Conservation (phyloP, 2,797 vertebrate species). For the Tauraco hartlaubi region DNA sequence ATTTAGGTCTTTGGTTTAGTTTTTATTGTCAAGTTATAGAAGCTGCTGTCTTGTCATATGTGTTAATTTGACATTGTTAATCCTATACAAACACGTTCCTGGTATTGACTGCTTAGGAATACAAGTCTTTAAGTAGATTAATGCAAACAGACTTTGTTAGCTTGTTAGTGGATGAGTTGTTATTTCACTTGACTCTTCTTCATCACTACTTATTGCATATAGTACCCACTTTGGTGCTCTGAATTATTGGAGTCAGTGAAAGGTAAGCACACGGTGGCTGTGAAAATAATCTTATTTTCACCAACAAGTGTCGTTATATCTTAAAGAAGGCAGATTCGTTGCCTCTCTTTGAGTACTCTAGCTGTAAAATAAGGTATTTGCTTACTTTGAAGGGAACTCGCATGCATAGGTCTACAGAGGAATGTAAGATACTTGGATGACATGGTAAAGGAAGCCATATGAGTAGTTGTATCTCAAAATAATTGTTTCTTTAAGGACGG, state of each 20-base stretch:
- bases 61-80: slow-evolving; percentile 7
- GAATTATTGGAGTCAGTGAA: neutral
- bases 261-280: neutral
- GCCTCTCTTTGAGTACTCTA: neutral
- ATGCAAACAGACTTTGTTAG: neutral
- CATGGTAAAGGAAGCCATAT: neutral
- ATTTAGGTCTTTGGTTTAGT: neutral
- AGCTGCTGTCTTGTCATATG: neutral
- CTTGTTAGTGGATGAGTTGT: neutral
- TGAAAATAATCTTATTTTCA: neutral
- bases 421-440: neutral
- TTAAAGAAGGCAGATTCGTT: neutral
- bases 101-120: neutral
- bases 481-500: neutral
- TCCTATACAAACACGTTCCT: neutral
- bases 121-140: neutral
- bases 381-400: neutral
- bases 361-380: neutral
- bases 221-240: neutral
- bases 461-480: neutral
- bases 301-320: neutral
- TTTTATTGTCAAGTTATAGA: neutral
- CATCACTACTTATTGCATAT: neutral
- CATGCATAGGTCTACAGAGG: neutral
- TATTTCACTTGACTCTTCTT: neutral